Conservation (phyloP, 2,888 invertebrate genomes). For the Tryphoninae sp. region DNA sequence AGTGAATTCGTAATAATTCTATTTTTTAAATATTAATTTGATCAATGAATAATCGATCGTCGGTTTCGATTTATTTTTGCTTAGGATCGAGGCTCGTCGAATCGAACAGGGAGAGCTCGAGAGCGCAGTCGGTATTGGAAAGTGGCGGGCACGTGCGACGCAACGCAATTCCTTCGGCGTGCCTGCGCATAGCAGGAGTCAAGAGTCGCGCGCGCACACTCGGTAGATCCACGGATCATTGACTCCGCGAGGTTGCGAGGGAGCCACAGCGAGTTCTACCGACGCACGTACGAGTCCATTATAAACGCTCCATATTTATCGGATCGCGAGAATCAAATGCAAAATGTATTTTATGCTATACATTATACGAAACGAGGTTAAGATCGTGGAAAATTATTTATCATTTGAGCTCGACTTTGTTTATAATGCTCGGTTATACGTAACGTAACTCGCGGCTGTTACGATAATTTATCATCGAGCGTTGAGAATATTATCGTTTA, state of each 20-base stretch:
- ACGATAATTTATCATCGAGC: too few species aligned
- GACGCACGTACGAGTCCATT: conserved; percentile 55
- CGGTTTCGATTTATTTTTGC: conserved; percentile 38
- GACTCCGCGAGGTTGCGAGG: conserved; percentile 63
- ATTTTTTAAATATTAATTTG: background rate
- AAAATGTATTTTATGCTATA: conserved; percentile 5
- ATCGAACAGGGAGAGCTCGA: conserved; percentile 34
- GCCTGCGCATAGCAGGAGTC: conserved; percentile 4
- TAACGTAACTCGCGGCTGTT: too few species aligned
- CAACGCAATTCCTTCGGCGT: conserved; percentile 69
- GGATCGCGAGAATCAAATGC: conserved; percentile 11
- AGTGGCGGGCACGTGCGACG: conserved; percentile 68
- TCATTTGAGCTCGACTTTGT: background rate
- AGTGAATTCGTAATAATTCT: background rate
- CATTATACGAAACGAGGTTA: conserved; percentile 23
- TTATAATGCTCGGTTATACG: too few species aligned
- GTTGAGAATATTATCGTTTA: background rate
- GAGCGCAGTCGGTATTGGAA: conserved; percentile 67
- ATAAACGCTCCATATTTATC: conserved; percentile 16
- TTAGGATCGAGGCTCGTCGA: conserved; percentile 12
- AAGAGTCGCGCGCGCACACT: conserved; percentile 37
- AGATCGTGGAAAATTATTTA: conserved; percentile 38
- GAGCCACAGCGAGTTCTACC: conserved; percentile 40
- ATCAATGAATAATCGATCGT: conserved; percentile 28
- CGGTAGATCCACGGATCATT: conserved; percentile 74